A percentile compares a stretch with the other conserved stretches of the same genome.
Evolutionary conservation across 2,888 invertebrate species (phyloP).

Genomic region (Atrina japonica): DNA sequence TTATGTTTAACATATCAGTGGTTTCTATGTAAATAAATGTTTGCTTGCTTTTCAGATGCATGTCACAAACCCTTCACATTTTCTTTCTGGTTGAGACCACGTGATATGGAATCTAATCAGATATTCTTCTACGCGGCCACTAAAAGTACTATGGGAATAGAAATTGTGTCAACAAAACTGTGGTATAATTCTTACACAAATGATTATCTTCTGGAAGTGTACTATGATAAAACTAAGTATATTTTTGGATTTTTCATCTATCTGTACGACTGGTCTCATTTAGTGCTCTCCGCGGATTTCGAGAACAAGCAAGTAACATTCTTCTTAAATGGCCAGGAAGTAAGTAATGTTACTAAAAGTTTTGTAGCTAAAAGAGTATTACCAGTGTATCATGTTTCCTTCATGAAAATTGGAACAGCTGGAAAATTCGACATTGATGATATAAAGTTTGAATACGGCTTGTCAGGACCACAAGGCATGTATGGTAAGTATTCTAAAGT

Average conservation of each 20-base stretch:
- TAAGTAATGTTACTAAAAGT: neutral
- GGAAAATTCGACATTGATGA: conserved; percentile 51
- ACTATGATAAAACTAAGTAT: conserved; percentile 26
- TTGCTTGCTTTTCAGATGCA: conserved; percentile 42
- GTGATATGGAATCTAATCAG: conserved; percentile 38
- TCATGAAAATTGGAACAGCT: conserved; percentile 38
- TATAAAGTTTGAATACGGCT: conserved; percentile 26
- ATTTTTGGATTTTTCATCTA: conserved; percentile 31
- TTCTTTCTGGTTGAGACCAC: conserved; percentile 44
- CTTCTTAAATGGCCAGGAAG: conserved; percentile 14
- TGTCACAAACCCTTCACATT: conserved; percentile 33
- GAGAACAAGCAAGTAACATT: neutral
- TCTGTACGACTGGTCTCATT: conserved; percentile 42
- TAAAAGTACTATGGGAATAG: neutral
- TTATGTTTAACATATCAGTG: too few relatives aligned
- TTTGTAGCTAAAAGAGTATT: conserved; percentile 15
- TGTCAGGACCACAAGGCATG: conserved; percentile 12
- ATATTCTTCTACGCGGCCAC: conserved; percentile 35
- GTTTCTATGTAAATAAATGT: too few relatives aligned
- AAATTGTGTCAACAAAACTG: conserved; percentile 18
- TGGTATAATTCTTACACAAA: conserved; percentile 34
- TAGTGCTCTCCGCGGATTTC: conserved; percentile 33
- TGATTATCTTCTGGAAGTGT: conserved; percentile 21
- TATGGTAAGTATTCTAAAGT: conserved; percentile 45
- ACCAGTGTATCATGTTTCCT: conserved; percentile 31